These are phyloP conservation scores for Caenorhabditis sp. DNA, from an alignment of 2,888 invertebrate species.

Conservation along the genomic window DNA sequence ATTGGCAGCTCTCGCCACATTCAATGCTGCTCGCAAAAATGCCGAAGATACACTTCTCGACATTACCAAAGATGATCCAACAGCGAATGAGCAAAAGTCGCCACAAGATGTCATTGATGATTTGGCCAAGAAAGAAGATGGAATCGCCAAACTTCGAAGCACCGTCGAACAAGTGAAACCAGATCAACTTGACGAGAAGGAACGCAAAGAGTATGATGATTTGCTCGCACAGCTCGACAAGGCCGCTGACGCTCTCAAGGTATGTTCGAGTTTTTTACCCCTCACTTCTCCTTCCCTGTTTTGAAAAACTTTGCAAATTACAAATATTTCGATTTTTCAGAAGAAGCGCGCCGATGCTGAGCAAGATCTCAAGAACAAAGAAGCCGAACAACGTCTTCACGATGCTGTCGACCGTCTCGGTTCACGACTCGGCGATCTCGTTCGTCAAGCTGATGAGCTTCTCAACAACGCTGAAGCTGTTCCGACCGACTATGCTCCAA, in stretches of 20 bases:
- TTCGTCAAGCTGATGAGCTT: slow-evolving; percentile 43
- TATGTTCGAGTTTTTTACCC: slow-evolving; percentile 1
- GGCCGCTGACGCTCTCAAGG: slow-evolving; percentile 44
- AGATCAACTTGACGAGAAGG: slow-evolving; percentile 42
- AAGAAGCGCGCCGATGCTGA: slow-evolving; percentile 28
- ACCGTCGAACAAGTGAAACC: slow-evolving; percentile 27
- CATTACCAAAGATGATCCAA: slow-evolving; percentile 19
- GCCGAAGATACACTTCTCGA: slow-evolving; percentile 48
- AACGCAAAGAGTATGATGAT: slow-evolving; percentile 38
- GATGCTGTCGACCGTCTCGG: slow-evolving; percentile 24
- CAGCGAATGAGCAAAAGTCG: slow-evolving; percentile 15
- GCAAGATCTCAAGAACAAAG: slow-evolving; percentile 21
- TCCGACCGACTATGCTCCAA: slow-evolving; percentile 45
- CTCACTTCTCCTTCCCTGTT: slow-evolving; percentile 1
- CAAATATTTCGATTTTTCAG: slow-evolving; percentile 17
- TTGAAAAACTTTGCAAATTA: too few species aligned
- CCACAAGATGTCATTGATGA: slow-evolving; percentile 42
- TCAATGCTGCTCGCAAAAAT: slow-evolving; percentile 51
- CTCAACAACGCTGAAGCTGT: slow-evolving; percentile 47
- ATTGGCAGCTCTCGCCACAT: slow-evolving; percentile 53
- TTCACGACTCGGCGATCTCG: slow-evolving; percentile 42
- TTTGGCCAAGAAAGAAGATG: slow-evolving; percentile 33
- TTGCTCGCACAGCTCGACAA: slow-evolving; percentile 45
- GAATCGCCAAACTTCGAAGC: slow-evolving; percentile 29
- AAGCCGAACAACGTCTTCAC: slow-evolving; percentile 17